phyloP scores from a whole-genome alignment of 2,113 vertebrate species.

The Cathartes aura region DNA sequence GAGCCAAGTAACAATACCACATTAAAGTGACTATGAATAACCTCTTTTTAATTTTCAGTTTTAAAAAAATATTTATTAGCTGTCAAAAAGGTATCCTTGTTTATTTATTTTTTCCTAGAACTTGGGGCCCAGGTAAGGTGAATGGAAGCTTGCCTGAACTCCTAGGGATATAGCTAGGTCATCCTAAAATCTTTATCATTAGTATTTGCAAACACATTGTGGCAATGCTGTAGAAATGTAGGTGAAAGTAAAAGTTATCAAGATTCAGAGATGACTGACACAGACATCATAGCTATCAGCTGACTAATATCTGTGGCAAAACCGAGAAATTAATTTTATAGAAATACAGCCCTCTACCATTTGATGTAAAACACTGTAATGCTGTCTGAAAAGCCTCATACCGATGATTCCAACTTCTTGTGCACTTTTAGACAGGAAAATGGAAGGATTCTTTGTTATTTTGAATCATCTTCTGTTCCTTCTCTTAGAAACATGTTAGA shows the following conservation, averaged over 20 bases:
- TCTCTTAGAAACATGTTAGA: not conserved
- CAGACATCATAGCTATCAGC: not conserved
- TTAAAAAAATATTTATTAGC: not conserved
- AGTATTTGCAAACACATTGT: not conserved
- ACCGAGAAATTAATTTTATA: not conserved
- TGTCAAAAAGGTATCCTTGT: not conserved
- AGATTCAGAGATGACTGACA: not conserved
- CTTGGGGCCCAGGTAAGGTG: not conserved
- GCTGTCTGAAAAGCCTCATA: not conserved
- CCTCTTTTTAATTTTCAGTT: not conserved
- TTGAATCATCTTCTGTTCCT: not conserved
- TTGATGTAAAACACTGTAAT: not conserved
- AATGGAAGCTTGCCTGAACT: not conserved
- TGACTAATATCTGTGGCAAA: not conserved
- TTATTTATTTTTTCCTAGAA: not conserved
- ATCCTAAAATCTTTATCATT: not conserved
- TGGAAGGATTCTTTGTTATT: not conserved
- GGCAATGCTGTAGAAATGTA: not conserved
- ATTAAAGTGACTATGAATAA: not conserved
- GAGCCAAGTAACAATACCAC: not conserved
- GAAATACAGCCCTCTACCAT: not conserved
- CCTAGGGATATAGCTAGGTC: not conserved
- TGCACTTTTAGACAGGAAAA: not conserved
- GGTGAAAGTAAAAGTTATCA: not conserved
- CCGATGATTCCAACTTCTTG: not conserved